phyloP scores from a whole-genome alignment of 2,888 invertebrate species.

The Eilema caniola region DNA sequence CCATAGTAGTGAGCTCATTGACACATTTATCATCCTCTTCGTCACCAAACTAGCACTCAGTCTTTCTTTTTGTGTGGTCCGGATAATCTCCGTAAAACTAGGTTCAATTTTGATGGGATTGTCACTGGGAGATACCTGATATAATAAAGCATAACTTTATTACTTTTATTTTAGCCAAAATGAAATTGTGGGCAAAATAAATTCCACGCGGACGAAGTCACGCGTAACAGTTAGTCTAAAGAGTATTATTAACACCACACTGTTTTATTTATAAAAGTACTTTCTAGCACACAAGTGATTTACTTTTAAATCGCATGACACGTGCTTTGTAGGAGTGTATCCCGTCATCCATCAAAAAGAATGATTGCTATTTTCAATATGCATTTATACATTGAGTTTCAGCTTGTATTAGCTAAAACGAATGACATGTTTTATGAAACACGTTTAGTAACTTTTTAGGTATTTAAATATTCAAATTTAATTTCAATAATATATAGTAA shows the following conservation, averaged over 20 bases:
- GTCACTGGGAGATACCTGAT: too few species aligned
- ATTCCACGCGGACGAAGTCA: background rate
- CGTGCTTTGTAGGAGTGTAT: constrained; percentile 16
- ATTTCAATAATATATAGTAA: too few species aligned
- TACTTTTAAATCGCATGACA: constrained; percentile 31
- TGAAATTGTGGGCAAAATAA: background rate
- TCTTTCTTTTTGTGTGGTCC: too few species aligned
- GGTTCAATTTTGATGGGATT: too few species aligned
- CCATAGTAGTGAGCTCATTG: too few species aligned
- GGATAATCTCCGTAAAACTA: too few species aligned
- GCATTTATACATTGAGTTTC: constrained; percentile 29
- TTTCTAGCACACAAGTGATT: constrained; percentile 11
- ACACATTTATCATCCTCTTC: too few species aligned
- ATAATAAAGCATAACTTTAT: too few species aligned
- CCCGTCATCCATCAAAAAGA: constrained; percentile 30
- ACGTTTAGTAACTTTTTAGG: too few species aligned
- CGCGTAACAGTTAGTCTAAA: background rate
- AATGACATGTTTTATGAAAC: constrained; percentile 8
- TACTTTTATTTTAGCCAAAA: background rate
- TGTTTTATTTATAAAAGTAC: constrained; percentile 4
- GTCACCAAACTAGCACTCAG: too few species aligned
- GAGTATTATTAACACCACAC: background rate
- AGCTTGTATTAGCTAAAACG: constrained; percentile 8
- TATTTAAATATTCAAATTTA: too few species aligned
- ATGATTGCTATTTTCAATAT: constrained; percentile 38